Evolutionary conservation across 2,113 vertebrate species (phyloP), one percentile per base, ranked within the genome.

Genomic region (Pollimyrus isidori): DNA sequence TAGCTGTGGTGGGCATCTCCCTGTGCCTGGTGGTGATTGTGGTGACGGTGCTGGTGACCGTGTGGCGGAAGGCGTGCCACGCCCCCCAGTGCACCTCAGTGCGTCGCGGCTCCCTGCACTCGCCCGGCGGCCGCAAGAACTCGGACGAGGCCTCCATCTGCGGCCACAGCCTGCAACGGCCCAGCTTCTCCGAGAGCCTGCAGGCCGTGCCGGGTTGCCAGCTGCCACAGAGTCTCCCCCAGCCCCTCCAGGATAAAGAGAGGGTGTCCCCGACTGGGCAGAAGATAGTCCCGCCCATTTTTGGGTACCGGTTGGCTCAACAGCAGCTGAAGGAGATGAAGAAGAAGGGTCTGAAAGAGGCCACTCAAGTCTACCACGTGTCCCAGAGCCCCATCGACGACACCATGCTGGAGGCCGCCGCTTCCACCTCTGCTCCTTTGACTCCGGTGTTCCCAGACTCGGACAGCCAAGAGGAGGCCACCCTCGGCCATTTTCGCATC

Each of bases 291-390:
- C 98, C 98, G 0, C 96, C 98, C 0, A 95, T 98, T 92, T 99
- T 98, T 92, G 98, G 98, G 94, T 99, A 99, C 91, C 97, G 97
- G 7, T 93, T 99, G 15, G 98, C 98, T 39, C 98, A 99, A 91
- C 97, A 98, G 92, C 98, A 99, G 94, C 89, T 99, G 91, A 99
- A 99, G 87, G 98, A 99, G 92, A 99, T 99, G 98, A 99, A 99
- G 93, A 98, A 97, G 93, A 97, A 96, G 65, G 98, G 98, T 0
- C 93, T 99, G 89, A 98, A 96, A 0, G 98, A 99, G 90, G 96
- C 97, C 87, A 99, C 98, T 19, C 97, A 97, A 86, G 93, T 99
- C 87, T 99, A 99, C 92, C 98, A 98, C 0, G 98, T 99, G 26
- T 98, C 98, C 62, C 98, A 97, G 92, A 98, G 96, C 85, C 98